phyloP scores from a whole-genome alignment of 2,888 invertebrate species.

The Uloborus plumipes region DNA sequence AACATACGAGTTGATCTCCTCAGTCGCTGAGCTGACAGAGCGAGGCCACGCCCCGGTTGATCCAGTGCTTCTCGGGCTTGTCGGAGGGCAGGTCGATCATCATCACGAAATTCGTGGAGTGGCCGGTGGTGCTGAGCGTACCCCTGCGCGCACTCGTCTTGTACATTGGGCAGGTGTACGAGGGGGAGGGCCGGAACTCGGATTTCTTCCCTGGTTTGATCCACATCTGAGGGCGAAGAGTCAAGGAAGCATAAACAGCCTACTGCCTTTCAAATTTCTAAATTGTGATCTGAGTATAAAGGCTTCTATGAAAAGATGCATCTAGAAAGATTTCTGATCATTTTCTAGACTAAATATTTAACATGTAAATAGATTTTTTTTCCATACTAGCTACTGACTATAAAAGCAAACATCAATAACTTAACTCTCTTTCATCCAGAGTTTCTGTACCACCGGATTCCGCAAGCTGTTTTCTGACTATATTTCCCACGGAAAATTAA shows the following conservation, averaged over 20 bases:
- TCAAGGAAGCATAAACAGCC: constrained; percentile 37
- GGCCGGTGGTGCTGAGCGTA: constrained; percentile 90
- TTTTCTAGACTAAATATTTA: too few relatives aligned
- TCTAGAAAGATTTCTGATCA: too few relatives aligned
- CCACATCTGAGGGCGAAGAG: constrained; percentile 79
- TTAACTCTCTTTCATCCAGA: too few relatives aligned
- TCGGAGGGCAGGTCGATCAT: constrained; percentile 82
- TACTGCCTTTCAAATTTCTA: too few relatives aligned
- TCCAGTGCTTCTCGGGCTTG: constrained; percentile 84
- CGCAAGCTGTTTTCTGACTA: too few relatives aligned
- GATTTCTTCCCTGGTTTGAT: constrained; percentile 80
- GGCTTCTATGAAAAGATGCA: too few relatives aligned
- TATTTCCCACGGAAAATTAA: too few relatives aligned
- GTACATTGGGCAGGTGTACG: constrained; percentile 89
- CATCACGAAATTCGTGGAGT: constrained; percentile 94
- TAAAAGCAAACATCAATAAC: too few relatives aligned
- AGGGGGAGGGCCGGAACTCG: constrained; percentile 76
- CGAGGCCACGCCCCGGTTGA: constrained; percentile 88
- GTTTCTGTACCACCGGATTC: too few relatives aligned
- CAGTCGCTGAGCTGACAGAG: constrained; percentile 80
- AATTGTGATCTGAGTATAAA: too few relatives aligned
- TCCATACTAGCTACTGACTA: too few relatives aligned
- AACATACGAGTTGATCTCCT: neutral
- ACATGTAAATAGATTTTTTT: too few relatives aligned
- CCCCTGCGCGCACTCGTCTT: constrained; percentile 91